Evolutionary conservation across 2,113 vertebrate genomes (phyloP), one percentile per base, ranked within the genome.

Genomic region (Oplegnathus fasciatus): DNA sequence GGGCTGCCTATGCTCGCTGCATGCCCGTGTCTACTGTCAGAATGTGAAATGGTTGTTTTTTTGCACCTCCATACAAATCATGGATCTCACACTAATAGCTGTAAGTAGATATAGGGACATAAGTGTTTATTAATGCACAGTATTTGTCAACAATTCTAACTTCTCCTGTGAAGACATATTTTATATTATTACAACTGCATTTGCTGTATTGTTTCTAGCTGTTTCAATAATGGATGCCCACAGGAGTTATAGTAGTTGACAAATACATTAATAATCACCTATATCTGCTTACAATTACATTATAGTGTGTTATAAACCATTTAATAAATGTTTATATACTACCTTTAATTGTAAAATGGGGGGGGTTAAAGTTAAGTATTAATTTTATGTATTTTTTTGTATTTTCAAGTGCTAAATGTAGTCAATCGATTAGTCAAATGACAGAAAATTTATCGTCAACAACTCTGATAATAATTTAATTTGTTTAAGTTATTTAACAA

Each of bases 1-100:
- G 90, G 91, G 87, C 85, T 81, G 76, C 79, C 84, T 58, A 40
- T 65, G 62, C 75, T 84, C 71, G 22, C 58, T 50, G 42, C 69
- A 77, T 24, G 80, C 80, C 62, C 48, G 52, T 0, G 26, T 55
- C 67, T 46, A 71, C 72, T 10, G 70, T 64, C 72, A 71, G 74
- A 28, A 60, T 20, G 82, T 64, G 37, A 50, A 54, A 82, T 78
- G 0, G 65, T 48, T 37, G 34, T 37, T 37, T 37, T 52, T 76
- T 37, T 60, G 77, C 48, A 32, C 42, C 50, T 81, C 57, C 40
- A 40, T 37, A 48, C 44, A 65, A 70, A 55, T 28, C 15, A 75
- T 7, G 8, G 10, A 61, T 42, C 58, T 30, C 40, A 54, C 42
- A 66, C 20, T 50, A 50, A 2, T 5, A 46, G 4, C 5, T 48